These are phyloP conservation scores for Hylyphantes graminicola DNA, from an alignment of 1,140 invertebrate genomes.

Conservation along the genomic window DNA sequence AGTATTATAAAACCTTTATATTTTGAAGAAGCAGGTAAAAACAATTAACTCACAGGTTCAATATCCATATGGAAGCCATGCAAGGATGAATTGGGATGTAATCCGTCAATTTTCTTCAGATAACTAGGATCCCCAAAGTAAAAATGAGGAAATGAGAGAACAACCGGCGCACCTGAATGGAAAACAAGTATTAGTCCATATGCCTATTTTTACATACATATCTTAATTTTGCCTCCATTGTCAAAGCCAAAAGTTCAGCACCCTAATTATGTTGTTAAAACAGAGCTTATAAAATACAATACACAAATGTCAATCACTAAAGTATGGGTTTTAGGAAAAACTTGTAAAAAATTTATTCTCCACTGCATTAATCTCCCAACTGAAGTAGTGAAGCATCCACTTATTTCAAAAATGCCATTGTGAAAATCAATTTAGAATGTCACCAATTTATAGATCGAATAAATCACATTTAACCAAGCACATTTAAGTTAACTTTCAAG, in stretches of 20 bases:
- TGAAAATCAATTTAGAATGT: too few relatives aligned
- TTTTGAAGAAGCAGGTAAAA: background rate
- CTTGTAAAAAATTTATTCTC: background rate
- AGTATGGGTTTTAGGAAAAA: background rate
- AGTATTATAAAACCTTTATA: background rate
- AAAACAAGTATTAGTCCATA: slow-evolving; percentile 1
- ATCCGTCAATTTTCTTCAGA: slow-evolving; percentile 25
- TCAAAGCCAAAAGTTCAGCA: too few relatives aligned
- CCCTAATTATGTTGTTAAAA: too few relatives aligned
- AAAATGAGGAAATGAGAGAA: slow-evolving; percentile 84
- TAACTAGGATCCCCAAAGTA: slow-evolving; percentile 75
- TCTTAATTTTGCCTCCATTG: too few relatives aligned
- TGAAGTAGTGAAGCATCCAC: background rate
- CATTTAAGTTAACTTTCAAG: too few relatives aligned
- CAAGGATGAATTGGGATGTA: slow-evolving; percentile 45
- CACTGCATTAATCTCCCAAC: background rate
- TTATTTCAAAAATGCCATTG: background rate
- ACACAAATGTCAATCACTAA: too few relatives aligned
- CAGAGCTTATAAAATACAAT: too few relatives aligned
- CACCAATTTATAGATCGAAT: too few relatives aligned
- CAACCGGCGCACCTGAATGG: slow-evolving; percentile 71
- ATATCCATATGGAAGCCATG: slow-evolving; percentile 56
- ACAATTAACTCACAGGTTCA: slow-evolving; percentile 42
- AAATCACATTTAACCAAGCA: too few relatives aligned
- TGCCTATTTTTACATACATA: too few relatives aligned